These are phyloP conservation scores for Erythrocercus mccallii DNA, from an alignment of 2,113 vertebrate genomes.

Conservation along the genomic window DNA sequence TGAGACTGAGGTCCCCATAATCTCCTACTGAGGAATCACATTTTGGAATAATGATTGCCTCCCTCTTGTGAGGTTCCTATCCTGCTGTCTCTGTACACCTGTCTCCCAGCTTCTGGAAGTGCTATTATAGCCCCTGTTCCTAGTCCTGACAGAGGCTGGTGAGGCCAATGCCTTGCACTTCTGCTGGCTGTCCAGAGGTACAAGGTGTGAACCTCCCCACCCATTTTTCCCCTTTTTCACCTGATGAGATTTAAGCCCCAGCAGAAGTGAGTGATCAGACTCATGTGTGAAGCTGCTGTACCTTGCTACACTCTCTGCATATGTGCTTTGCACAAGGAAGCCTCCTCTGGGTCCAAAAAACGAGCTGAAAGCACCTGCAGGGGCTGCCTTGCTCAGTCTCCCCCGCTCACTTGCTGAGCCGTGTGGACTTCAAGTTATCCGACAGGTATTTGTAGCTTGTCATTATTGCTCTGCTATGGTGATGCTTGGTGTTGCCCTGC, in stretches of 20 bases:
- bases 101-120: neutral
- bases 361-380: neutral
- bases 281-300: neutral
- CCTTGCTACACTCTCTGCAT: neutral
- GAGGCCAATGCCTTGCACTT: neutral
- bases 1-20: neutral
- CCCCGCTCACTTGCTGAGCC: neutral
- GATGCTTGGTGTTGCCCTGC: neutral
- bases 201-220: neutral
- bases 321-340: neutral
- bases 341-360: neutral
- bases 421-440: neutral
- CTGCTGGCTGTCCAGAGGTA: neutral
- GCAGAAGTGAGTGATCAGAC: neutral
- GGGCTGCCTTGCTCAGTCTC: neutral
- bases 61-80: neutral
- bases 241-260: neutral
- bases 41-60: neutral
- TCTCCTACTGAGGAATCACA: neutral
- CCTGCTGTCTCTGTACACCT: neutral
- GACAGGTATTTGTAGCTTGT: neutral
- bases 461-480: neutral
- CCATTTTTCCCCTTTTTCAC: neutral
- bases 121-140: accelerated
- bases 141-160: neutral